phyloP scores from a whole-genome alignment of 2,888 invertebrate species.

The Tachina grossa region DNA sequence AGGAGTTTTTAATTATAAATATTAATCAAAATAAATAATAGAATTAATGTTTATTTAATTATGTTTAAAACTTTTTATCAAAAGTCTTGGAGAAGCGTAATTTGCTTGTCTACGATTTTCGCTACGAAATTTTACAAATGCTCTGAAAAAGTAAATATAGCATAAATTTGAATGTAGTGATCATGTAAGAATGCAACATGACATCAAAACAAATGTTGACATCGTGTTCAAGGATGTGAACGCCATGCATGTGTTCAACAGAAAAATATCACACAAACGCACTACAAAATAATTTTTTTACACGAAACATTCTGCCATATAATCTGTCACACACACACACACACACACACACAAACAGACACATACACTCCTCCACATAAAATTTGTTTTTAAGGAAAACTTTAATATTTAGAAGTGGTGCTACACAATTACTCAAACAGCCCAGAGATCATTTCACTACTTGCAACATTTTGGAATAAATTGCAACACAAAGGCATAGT shows the following conservation, averaged over 20 bases:
- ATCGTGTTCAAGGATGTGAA: conserved; percentile 55
- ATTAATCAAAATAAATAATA: no score
- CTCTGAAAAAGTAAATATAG: not conserved
- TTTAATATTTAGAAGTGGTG: not conserved
- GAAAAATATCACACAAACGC: conserved; percentile 13
- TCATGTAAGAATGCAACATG: conserved; percentile 50
- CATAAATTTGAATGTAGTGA: not conserved
- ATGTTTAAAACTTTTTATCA: no score
- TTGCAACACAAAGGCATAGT: conserved; percentile 64
- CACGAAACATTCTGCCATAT: not conserved
- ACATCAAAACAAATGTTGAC: conserved; percentile 62
- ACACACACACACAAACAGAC: no score
- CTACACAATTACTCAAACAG: not conserved
- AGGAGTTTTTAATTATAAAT: no score
- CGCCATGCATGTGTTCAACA: conserved; percentile 6
- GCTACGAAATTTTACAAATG: not conserved
- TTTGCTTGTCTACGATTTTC: not conserved
- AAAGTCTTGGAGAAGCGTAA: no score
- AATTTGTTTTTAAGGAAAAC: not conserved
- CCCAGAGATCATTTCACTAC: not conserved
- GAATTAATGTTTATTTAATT: no score
- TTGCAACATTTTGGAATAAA: conserved; percentile 47
- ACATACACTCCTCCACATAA: not conserved
- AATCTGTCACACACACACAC: not conserved
- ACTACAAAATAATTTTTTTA: not conserved